These are phyloP conservation scores for Drosophila mettleri DNA, from an alignment of 2,888 invertebrate species.

Conservation along the genomic window DNA sequence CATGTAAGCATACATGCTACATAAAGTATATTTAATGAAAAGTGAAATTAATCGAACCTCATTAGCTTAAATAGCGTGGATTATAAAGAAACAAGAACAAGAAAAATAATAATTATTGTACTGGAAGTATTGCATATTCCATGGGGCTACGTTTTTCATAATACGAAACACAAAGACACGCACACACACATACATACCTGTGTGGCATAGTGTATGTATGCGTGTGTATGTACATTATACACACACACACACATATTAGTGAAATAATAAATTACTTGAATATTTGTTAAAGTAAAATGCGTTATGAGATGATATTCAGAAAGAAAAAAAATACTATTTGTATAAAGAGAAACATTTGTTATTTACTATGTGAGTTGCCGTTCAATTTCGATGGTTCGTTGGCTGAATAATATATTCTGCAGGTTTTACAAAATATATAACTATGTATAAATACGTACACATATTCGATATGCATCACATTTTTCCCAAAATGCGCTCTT, in stretches of 20 bases:
- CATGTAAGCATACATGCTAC: slow-evolving; percentile 5
- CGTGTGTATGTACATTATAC: slow-evolving; percentile 19
- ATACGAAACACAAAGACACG: slow-evolving; percentile 28
- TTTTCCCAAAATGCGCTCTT: slow-evolving; percentile 59
- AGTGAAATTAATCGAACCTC: slow-evolving; percentile 70
- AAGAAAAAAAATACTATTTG: slow-evolving; percentile 25
- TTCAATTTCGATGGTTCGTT: slow-evolving; percentile 58
- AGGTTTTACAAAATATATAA: slow-evolving; percentile 38
- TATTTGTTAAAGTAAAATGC: slow-evolving; percentile 39
- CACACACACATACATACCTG: slow-evolving; percentile 28
- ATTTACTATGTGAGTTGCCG: slow-evolving; percentile 70
- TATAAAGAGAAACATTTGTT: slow-evolving; percentile 56
- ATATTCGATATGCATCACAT: slow-evolving; percentile 38
- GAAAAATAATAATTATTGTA: slow-evolving; percentile 32
- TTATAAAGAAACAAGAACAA: slow-evolving; percentile 22
- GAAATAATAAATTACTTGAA: slow-evolving; percentile 23
- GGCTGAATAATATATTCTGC: slow-evolving; percentile 40
- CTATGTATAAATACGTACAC: slow-evolving; percentile 18
- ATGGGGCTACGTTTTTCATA: slow-evolving; percentile 69
- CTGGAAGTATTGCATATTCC: slow-evolving; percentile 68
- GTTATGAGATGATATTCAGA: slow-evolving; percentile 62
- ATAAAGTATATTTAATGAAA: slow-evolving; percentile 33
- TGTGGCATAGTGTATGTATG: neutral
- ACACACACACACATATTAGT: slow-evolving; percentile 13
- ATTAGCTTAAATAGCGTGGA: slow-evolving; percentile 63